Base-by-base conservation (phyloP, 2,888 invertebrate genomes). In the Brachylomia viminalis region DNA sequence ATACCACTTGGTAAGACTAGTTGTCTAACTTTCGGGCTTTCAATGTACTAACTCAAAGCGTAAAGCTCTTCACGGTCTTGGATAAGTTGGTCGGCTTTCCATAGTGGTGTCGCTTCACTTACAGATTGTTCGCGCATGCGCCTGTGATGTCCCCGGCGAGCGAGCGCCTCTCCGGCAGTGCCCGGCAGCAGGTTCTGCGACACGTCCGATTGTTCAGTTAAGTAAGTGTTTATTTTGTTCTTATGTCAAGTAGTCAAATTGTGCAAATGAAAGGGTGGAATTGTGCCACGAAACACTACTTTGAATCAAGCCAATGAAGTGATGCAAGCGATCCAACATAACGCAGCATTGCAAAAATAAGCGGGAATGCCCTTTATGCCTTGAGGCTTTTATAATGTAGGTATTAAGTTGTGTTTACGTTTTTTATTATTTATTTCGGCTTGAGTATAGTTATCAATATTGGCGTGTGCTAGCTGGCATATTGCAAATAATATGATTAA, bases 71-170 rank as follows among this genome's bases (percentile, higher is more conserved):
- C n/a, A 54, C 38, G 13, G 20, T 42, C 6, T n/a, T n/a, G 27
- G 23, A 13, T 17, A 42, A 70, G 71, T 30, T 54, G 17, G 27
- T 59, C 2, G n/a, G 7, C 10, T 13, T 42, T n/a, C 30, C 30
- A 72, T 2, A 10, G 23, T 17, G 15, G 4, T 17, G 30, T 49
- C 49, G n/a, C 65, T 42, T 77, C 23, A 33, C 30, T 66, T 15
- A 6, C 13, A 27, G 47, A 27, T 76, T 45, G 7, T 27, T 33
- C 66, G 42, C 76, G 76, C 76, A 76, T 66, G 76, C 76, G 78
- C 33, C 20, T 15, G 15, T 30, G 11, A 17, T 5, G 38, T 17
- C 42, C n/a, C 49, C 17, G 13, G 27, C 30, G 10, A 23, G 20
- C 75, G 17, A 45, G 20, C 58, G 8, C 10, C 49, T 52, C 11